A percentile compares a stretch with the other conserved stretches of the same genome.
Evolutionary conservation across 2,797 vertebrate species (phyloP).

Genomic region (Amphiprion clarkii): DNA sequence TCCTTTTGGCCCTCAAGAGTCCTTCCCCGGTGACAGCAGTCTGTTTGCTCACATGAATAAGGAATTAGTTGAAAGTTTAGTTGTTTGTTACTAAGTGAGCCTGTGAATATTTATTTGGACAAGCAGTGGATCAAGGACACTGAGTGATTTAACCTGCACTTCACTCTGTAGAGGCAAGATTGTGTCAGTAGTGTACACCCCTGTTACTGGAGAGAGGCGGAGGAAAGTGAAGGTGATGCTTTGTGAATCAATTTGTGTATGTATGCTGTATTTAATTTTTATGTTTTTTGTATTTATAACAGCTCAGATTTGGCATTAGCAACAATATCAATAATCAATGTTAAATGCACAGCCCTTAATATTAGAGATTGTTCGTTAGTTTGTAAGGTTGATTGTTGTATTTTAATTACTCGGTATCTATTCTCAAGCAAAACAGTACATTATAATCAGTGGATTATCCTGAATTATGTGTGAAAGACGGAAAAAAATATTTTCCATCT

Average conservation of each 20-base stretch:
- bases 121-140: slow-evolving; percentile 14
- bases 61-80: slow-evolving; percentile 63
- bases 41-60: slow-evolving; percentile 72
- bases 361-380: too few species aligned
- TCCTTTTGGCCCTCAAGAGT: slow-evolving; percentile 16
- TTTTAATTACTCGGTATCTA: too few species aligned
- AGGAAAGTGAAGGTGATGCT: neutral
- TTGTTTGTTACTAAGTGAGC: slow-evolving; percentile 56
- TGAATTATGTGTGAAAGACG: too few species aligned
- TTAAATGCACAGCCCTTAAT: too few species aligned
- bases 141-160: slow-evolving; percentile 15
- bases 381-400: too few species aligned
- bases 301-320: too few species aligned
- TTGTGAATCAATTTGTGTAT: neutral
- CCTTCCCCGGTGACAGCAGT: slow-evolving; percentile 32
- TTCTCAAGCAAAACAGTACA: too few species aligned
- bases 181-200: neutral
- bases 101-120: slow-evolving; percentile 64
- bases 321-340: too few species aligned
- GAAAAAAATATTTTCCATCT: neutral
- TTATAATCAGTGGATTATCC: too few species aligned
- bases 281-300: too few species aligned
- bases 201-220: neutral
- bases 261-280: neutral
- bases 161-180: slow-evolving; percentile 7